Evolutionary conservation across 2,888 invertebrate genomes (phyloP).

Genomic region (Boloria euphrosyne): DNA sequence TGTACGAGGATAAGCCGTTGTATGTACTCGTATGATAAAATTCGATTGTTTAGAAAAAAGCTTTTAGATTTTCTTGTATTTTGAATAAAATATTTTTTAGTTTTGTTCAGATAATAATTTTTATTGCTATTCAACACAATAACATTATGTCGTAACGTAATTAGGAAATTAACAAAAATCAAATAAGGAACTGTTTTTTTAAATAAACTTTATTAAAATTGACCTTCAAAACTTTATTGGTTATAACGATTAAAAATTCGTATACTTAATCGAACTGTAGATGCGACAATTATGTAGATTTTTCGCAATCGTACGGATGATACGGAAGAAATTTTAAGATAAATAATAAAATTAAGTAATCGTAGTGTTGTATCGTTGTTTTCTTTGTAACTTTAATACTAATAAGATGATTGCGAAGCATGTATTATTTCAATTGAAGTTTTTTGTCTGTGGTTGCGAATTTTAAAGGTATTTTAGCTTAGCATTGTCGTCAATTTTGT

Average conservation of each 20-base stretch:
- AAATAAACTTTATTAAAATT: not conserved
- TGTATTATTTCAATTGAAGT: too few relatives aligned
- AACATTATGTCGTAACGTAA: too few relatives aligned
- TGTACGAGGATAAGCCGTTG: constrained; percentile 1
- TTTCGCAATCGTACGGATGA: not conserved
- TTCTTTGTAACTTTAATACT: not conserved
- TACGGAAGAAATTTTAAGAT: constrained; percentile 9
- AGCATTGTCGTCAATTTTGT: too few relatives aligned
- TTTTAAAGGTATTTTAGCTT: too few relatives aligned
- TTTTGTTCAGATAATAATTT: too few relatives aligned
- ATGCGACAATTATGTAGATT: constrained; percentile 14
- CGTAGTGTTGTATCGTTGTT: constrained; percentile 1
- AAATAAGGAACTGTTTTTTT: constrained; percentile 12
- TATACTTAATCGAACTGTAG: constrained; percentile 5
- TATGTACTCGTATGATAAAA: not conserved
- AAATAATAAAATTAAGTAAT: constrained; percentile 1
- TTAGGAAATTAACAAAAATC: too few relatives aligned
- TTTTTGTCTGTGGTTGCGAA: too few relatives aligned
- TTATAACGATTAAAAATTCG: constrained; percentile 5
- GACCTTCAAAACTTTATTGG: not conserved
- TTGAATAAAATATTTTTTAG: too few relatives aligned
- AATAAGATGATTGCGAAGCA: too few relatives aligned
- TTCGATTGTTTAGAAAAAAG: not conserved
- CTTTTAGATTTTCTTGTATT: too few relatives aligned
- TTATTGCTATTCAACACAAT: too few relatives aligned